These are phyloP conservation scores for Augochlorella aurata DNA, from an alignment of 2,888 invertebrate species.

Conservation along the genomic window DNA sequence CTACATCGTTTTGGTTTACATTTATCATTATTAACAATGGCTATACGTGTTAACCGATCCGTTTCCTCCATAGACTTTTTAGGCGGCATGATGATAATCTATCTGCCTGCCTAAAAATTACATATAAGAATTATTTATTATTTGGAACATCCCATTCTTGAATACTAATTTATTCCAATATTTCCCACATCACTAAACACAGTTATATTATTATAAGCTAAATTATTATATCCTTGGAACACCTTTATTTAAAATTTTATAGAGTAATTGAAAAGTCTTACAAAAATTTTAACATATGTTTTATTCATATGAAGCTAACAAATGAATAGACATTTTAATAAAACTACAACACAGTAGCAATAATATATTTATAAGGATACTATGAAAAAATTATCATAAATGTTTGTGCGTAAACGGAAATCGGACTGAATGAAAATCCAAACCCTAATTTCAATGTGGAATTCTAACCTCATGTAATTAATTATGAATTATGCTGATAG, in stretches of 20 bases:
- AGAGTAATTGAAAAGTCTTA: not conserved
- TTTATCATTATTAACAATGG: conserved; percentile 98
- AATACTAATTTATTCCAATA: not conserved
- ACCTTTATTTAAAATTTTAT: not conserved
- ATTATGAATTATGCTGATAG: conserved; percentile 12
- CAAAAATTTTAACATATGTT: conserved; percentile 48
- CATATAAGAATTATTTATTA: not conserved
- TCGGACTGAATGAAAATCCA: conserved; percentile 36
- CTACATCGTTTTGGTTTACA: conserved; percentile 99
- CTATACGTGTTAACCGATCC: conserved; percentile 97
- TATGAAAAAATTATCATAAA: not conserved
- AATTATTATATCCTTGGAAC: not conserved
- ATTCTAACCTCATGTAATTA: conserved; percentile 52
- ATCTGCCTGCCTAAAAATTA: conserved; percentile 42
- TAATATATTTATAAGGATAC: conserved; percentile 4
- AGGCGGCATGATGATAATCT: conserved; percentile 84
- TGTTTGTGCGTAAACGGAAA: conserved; percentile 14
- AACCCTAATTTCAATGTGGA: conserved; percentile 21
- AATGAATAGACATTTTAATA: not conserved
- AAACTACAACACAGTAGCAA: not conserved
- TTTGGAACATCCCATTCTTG: not conserved
- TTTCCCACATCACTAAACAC: not conserved
- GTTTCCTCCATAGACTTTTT: conserved; percentile 91
- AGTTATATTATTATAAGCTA: not conserved
- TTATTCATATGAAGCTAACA: not conserved